Evolutionary conservation across 37 sponge, comb jelly and placozoan species (phyloP).

Genomic region (Axinella damicornis): DNA sequence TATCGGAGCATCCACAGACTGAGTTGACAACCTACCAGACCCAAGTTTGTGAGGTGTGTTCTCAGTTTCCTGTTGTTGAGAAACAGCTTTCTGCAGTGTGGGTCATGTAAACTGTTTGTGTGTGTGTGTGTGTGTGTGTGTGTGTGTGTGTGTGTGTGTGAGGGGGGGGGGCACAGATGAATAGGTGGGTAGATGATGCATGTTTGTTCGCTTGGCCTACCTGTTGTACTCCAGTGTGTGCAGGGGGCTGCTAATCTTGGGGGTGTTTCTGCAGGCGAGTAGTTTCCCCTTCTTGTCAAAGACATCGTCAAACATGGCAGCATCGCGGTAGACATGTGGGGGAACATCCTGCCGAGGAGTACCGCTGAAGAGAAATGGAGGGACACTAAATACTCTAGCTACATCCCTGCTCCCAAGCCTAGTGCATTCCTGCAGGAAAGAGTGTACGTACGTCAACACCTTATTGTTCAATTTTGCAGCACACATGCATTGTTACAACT

Average conservation of each 20-base stretch:
- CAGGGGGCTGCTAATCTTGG: conserved; percentile 74
- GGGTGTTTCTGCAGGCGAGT: conserved; percentile 47
- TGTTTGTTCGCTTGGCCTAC: conserved; percentile 6
- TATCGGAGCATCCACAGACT: background rate
- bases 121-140: background rate
- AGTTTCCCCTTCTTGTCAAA: conserved; percentile 84
- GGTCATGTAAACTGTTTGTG: conserved; percentile 79
- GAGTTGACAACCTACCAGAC: conserved; percentile 55
- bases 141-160: background rate
- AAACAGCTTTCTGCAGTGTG: conserved; percentile 80
- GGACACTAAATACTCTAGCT: no score
- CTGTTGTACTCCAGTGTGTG: conserved; percentile 70
- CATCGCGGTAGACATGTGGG: conserved; percentile 68
- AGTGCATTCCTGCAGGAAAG: no score
- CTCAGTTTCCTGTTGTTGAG: conserved; percentile 78
- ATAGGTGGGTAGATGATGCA: no score
- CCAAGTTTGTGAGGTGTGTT: conserved; percentile 76
- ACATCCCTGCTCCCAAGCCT: no score
- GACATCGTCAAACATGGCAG: conserved; percentile 92
- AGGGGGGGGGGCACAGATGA: no score
- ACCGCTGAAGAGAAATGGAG: conserved; percentile 40
- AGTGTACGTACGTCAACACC: no score
- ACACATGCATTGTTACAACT: no score
- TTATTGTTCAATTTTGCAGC: no score
- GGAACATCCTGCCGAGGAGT: conserved; percentile 92